Percentiles rank a stretch among this genome's conserved stretches.
These are phyloP conservation scores for Dicerorhinus sumatrensis DNA, from an alignment of 2,113 vertebrate genomes.

Conservation along the genomic window DNA sequence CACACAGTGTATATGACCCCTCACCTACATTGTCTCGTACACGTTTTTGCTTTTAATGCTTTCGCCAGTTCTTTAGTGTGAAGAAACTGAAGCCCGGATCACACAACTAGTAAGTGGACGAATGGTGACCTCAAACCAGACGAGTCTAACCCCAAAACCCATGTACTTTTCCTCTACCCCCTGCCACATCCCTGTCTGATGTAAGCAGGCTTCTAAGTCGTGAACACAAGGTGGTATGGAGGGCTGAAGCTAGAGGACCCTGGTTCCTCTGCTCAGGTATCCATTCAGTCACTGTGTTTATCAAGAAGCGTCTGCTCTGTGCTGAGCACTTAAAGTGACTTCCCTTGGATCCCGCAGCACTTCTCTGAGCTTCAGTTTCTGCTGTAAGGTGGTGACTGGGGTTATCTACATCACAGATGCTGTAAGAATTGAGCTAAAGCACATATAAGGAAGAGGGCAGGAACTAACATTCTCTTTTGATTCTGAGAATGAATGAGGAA, in stretches of 20 bases:
- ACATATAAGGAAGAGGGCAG: neutral
- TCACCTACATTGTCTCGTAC: neutral
- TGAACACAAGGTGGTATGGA: neutral
- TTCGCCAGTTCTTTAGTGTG: neutral
- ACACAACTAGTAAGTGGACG: neutral
- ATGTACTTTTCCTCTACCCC: neutral
- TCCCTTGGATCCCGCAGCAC: neutral
- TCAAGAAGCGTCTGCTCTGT: neutral
- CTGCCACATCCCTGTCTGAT: neutral
- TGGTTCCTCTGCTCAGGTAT: neutral
- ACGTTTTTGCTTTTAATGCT: neutral
- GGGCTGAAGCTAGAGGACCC: neutral
- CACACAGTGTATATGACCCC: neutral
- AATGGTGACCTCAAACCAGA: neutral
- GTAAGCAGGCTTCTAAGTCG: neutral
- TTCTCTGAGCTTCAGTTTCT: neutral
- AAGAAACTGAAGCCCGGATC: neutral
- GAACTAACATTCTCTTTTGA: neutral
- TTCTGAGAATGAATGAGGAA: neutral
- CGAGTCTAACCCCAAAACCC: neutral
- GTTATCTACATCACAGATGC: accelerated
- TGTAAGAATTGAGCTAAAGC: neutral
- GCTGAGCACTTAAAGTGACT: neutral
- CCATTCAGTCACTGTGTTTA: neutral
- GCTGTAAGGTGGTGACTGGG: neutral